Evolutionary conservation across 2,888 invertebrate genomes (phyloP), one percentile per base, ranked within the genome.

Genomic region (Megalurothrips usitatus): DNA sequence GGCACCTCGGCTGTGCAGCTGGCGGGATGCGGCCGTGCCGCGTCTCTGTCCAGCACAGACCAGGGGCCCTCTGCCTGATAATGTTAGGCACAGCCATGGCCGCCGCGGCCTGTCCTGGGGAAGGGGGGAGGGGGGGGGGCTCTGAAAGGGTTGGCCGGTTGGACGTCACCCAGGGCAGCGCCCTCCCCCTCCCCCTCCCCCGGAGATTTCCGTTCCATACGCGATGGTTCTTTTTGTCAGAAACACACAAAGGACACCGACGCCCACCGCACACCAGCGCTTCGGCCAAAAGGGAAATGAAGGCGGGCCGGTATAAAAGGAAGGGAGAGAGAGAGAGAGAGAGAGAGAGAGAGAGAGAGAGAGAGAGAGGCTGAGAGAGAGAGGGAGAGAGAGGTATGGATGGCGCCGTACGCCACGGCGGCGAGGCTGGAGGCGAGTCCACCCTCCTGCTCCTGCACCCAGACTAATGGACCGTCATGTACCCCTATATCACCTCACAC

Each of bases 191-290:
- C 68, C 26, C 23, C 26, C 26, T 26, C 68, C 26, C 68, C 68
- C 12, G 26, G 68, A 75, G 68, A 75, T 75, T 75, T 75, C 68
- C 68, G 68, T 75, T 8, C 68, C 68, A 75, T 75, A 75, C 68
- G 58, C 58, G 58, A 58, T 58, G 58, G 68, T 75, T 75, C 68
- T 75, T 75, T 75, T 75, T 75, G 68, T 75, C 68, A 75, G 23
- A 75, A 75, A 75, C 68, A 26, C 68, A 75, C 68, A 75, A 75
- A 75, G 68, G 68, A 26, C 26, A 12, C 17, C 58, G 19, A 58
- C 17, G 14, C 19, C 58, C 58, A 58, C 19, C 52, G 52, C 34
- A 43, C 34, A 6, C 6, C 34, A 4, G 34, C 34, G 34, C 34
- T 43, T 43, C 68, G 68, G 68, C 68, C 68, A 26, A 75, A 26